phyloP scores from a whole-genome alignment of 2,797 vertebrate genomes.

The Gambusia yucatana region DNA sequence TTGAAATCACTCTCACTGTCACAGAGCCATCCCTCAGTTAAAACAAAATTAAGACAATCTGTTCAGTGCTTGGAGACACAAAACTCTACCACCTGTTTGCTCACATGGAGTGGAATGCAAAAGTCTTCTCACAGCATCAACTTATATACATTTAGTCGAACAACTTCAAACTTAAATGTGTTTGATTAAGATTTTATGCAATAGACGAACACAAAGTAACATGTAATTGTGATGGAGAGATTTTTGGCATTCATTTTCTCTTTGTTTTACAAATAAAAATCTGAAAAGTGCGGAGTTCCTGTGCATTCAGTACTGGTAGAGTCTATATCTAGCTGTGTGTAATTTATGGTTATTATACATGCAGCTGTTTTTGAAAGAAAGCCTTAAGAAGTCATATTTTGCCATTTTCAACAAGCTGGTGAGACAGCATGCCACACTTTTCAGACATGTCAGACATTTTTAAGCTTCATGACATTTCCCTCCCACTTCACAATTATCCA shows the following conservation, averaged over 20 bases:
- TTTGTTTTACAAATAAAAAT: neutral
- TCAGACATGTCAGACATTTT: neutral
- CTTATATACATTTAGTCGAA: neutral
- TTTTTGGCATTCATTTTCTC: neutral
- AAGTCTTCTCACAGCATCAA: neutral
- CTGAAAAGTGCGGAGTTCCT: neutral
- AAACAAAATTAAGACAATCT: constrained; percentile 35
- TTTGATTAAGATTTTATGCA: neutral
- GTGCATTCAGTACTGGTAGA: neutral
- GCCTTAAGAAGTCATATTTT: neutral
- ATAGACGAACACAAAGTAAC: neutral
- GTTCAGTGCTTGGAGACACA: neutral
- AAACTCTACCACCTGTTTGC: constrained; percentile 41
- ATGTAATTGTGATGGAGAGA: neutral
- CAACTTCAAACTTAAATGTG: neutral
- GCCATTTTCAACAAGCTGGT: neutral
- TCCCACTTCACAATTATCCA: neutral
- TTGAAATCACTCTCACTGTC: constrained; percentile 19
- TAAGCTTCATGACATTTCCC: neutral
- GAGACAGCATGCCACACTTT: neutral
- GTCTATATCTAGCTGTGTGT: neutral
- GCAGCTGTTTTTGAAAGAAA: neutral
- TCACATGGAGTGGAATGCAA: constrained; percentile 9
- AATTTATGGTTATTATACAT: neutral
- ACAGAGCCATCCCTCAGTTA: constrained; percentile 36